Base-by-base conservation (phyloP, 2,113 vertebrate species). In the Ahaetulla prasina region DNA sequence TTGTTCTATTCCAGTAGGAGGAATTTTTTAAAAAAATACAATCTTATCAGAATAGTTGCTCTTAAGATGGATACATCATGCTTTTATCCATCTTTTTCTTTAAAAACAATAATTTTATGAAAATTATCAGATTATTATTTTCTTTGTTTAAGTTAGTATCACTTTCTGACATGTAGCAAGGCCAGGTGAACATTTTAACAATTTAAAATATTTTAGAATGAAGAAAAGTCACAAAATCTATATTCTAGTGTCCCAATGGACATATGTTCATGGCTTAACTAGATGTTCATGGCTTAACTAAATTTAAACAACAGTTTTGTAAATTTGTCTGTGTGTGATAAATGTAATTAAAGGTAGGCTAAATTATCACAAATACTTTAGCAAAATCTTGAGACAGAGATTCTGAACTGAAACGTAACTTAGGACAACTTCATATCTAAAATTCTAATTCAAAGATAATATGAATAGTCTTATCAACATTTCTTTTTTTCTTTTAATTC, bases 141-240 rank as follows among this genome's bases (percentile, higher is more conserved):
- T n/a, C 63, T 74, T 68, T 74, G n/a, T 74, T n/a, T 7, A 63
- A 30, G 60, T 63, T n/a, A 63, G 60, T 74, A n/a, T 68, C 63
- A 74, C 35, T 74, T 35, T 18, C 30, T 11, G 30, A 30, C 27
- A 80, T 52, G 47, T 74, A 22, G 16, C 22, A 93, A 93, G 12
- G 11, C 49, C 39, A 85, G 35, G 22, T 25, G 49, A 80, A 35
- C 5, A 53, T 25, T 25, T 39, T 35, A n/a, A 92, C 25, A 87
- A 60, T 1, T 89, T 87, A 92, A 91, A 94, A 86, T 16, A 86
- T 25, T 92, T 22, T 74, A 23, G 25, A 92, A 88, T 92, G n/a
- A 0, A 0, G 1, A 49, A 90, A 27, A 20, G 14, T n/a, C 49
- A 20, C n/a, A 80, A 39, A 80, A 39, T 80, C 16, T 39, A 20